Evolutionary conservation across 2,797 vertebrate species (phyloP).

Genomic region (Lepilemur septentrionalis): DNA sequence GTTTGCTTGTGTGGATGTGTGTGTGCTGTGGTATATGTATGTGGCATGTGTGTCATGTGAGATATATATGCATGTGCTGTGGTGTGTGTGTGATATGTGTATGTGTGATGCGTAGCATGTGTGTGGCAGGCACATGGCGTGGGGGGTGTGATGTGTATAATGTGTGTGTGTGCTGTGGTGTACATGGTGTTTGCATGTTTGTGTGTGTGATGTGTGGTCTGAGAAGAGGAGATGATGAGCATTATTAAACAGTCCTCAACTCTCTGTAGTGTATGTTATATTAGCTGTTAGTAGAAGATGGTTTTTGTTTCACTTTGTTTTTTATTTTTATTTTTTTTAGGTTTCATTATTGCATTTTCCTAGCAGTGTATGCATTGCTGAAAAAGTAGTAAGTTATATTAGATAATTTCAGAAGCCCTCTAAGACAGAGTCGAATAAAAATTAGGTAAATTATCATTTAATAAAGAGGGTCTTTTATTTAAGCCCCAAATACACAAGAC

Average conservation of each 20-base stretch:
- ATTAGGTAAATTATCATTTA: neutral
- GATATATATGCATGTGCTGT: neutral
- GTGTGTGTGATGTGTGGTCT: no score
- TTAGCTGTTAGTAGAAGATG: neutral
- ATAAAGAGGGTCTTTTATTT: neutral
- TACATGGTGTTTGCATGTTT: no score
- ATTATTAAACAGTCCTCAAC: neutral
- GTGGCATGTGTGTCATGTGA: neutral
- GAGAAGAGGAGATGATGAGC: neutral
- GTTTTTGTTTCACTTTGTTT: neutral
- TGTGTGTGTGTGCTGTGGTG: neutral
- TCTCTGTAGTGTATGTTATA: neutral
- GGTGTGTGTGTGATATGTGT: neutral
- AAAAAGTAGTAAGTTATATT: neutral
- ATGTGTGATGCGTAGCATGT: neutral
- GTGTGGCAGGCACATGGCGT: neutral
- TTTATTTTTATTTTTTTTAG: neutral
- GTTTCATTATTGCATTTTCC: neutral
- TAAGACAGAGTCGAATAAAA: slow-evolving; percentile 10
- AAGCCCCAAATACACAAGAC: neutral
- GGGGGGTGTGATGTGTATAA: no score
- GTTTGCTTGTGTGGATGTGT: neutral
- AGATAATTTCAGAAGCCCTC: neutral
- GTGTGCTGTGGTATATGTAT: neutral
- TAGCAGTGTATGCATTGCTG: neutral